Base-by-base conservation (phyloP, 2,888 invertebrate species). In the Parnassius apollo region DNA sequence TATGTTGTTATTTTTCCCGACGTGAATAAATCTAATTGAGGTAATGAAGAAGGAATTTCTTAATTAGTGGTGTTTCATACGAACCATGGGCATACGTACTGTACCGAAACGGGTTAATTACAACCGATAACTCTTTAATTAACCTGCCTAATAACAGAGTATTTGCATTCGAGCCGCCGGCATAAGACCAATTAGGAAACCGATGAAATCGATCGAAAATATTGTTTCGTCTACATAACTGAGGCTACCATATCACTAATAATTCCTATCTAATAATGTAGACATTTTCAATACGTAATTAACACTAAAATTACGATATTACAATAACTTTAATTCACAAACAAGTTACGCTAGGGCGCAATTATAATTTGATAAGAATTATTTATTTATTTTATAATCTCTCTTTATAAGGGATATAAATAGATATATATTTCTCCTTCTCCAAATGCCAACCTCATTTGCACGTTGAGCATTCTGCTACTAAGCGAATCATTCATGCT, bases 111-210 rank as follows among this genome's bases (percentile, higher is more conserved):
- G 85, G 84, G 83, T 81, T 89, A 89, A 90, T 89, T 89, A 87
- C 85, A 70, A 75, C 76, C 88, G 86, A 88, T 89, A 90, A 89
- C 87, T 91, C 90, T 89, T 89, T 90, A 90, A 91, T 91, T 90
- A 90, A 88, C 86, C 87, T 86, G 85, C 86, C 86, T 91, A 88
- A 90, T 91, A 88, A 88, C 86, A 86, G 82, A 83, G 88, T 84
- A 83, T 88, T 88, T 88, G 87, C 89, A 88, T 88, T 85, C 76
- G 74, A 82, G 79, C 84, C 71, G 73, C 71, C 74, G 72, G 72
- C 74, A 74, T 74, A 74, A 72, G 65, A 70, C 80, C 84, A 89
- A 88, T 89, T 89, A 89, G 80, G 76, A 74, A 75, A 72, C 69
- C 73, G 68, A 71, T 75, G 72, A 73, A 79, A 83, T 82, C 83